These are phyloP conservation scores for Anoplophora glabripennis DNA, from an alignment of 1,140 invertebrate genomes.

Conservation along the genomic window DNA sequence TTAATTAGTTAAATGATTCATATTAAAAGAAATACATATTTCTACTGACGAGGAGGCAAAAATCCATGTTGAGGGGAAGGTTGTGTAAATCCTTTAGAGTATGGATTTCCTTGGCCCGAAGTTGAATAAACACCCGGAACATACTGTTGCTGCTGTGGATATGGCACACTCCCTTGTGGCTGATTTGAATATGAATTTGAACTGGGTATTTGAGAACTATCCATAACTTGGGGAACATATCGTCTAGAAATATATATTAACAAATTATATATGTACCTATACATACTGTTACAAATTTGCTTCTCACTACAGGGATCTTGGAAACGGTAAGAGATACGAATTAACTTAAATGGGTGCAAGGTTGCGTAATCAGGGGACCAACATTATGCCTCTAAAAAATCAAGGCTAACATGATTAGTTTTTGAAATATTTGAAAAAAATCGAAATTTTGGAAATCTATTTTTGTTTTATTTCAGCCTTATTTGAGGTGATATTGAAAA, in stretches of 20 bases:
- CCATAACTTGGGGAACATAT: constrained; percentile 37
- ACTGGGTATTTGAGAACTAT: constrained; percentile 39
- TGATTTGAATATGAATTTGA: constrained; percentile 38
- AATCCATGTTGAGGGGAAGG: constrained; percentile 41
- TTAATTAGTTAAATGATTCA: background rate
- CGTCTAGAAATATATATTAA: constrained; percentile 28
- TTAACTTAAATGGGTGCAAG: no score
- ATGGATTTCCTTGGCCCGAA: constrained; percentile 40
- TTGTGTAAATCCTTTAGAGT: constrained; percentile 44
- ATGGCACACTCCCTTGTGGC: constrained; percentile 37
- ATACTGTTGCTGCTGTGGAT: constrained; percentile 38
- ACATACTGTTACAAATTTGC: no score
- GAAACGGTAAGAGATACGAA: no score
- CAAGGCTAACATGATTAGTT: no score
- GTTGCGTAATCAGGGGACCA: no score
- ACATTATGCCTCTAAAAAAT: no score
- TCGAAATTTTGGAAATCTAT: no score
- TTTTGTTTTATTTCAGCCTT: no score
- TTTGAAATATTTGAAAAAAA: no score
- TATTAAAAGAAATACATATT: constrained; percentile 3
- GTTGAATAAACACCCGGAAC: constrained; percentile 35
- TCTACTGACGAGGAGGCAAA: constrained; percentile 42
- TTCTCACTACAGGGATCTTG: no score
- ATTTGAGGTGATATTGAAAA: no score
- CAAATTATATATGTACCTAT: no score